A percentile compares a stretch with the other conserved stretches of the same genome.
Conservation (phyloP, 30 jellyfish, hydroid and myxozoan species). For the Chrysaora quinquecirrha region DNA sequence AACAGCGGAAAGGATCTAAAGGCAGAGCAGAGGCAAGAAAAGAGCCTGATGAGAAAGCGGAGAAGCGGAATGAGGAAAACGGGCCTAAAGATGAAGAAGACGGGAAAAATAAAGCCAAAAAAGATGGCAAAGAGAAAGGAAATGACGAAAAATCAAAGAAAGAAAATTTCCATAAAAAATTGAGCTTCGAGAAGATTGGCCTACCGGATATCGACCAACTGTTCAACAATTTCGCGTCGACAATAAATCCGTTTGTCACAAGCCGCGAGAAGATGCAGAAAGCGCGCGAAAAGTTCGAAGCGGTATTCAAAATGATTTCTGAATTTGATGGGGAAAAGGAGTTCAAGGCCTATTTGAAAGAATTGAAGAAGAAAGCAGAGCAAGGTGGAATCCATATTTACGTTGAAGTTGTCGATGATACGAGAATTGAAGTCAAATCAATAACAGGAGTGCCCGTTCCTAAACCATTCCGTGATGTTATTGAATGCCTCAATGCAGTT, state of each 20-base stretch:
- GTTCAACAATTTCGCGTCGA: slow-evolving; percentile 31
- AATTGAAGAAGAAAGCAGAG: slow-evolving; percentile 33
- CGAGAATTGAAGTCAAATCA: not conserved
- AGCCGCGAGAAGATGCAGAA: slow-evolving; percentile 39
- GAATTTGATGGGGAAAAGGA: slow-evolving; percentile 40
- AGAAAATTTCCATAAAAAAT: slow-evolving; percentile 17
- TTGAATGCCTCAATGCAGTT: slow-evolving; percentile 17
- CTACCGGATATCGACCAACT: slow-evolving; percentile 29
- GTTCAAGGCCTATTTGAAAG: slow-evolving; percentile 22
- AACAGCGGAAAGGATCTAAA: not conserved
- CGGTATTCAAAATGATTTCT: not conserved
- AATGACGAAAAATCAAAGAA: not conserved
- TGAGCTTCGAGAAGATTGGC: slow-evolving; percentile 25
- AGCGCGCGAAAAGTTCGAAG: slow-evolving; percentile 24
- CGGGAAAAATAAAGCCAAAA: not conserved
- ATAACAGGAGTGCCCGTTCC: slow-evolving; percentile 43
- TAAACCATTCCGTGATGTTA: slow-evolving; percentile 20
- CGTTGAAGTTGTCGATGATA: not conserved
- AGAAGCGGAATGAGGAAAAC: not conserved
- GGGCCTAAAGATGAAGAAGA: not conserved
- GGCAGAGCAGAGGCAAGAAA: not conserved
- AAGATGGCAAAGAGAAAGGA: not conserved
- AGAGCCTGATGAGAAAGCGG: not conserved
- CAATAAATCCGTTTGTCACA: slow-evolving; percentile 44
- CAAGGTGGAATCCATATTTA: not conserved